These are phyloP conservation scores for Diplazon laetatorius DNA, from an alignment of 2,888 invertebrate genomes.

Conservation along the genomic window DNA sequence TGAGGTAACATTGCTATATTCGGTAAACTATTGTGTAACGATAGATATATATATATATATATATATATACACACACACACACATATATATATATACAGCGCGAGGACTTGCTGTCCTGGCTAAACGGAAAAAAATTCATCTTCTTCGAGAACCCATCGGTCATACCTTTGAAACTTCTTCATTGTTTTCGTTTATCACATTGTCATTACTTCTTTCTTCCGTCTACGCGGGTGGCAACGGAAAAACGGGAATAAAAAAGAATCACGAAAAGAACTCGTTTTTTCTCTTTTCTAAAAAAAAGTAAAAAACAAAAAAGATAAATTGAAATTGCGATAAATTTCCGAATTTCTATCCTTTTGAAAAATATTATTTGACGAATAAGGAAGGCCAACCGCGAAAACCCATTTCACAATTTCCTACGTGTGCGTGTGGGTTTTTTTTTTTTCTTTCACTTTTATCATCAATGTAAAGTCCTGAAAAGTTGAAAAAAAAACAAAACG, in stretches of 20 bases:
- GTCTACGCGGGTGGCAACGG: too few relatives aligned
- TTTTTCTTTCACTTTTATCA: not conserved
- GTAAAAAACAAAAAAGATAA: not conserved
- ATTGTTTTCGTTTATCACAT: constrained; percentile 17
- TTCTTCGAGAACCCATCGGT: constrained; percentile 21
- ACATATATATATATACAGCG: constrained; percentile 50
- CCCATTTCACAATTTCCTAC: too few relatives aligned
- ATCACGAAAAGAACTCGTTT: constrained; percentile 3
- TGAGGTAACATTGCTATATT: constrained; percentile 55
- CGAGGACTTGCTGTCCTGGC: constrained; percentile 54
- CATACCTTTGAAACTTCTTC: not conserved
- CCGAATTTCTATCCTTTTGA: too few relatives aligned
- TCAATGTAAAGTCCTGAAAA: not conserved
- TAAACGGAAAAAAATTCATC: constrained; percentile 43
- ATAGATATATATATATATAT: constrained; percentile 56
- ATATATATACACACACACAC: constrained; percentile 53
- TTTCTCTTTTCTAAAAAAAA: too few relatives aligned
- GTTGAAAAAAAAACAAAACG: too few relatives aligned
- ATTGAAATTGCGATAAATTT: constrained; percentile 29
- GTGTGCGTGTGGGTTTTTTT: too few relatives aligned
- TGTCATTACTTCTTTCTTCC: constrained; percentile 42
- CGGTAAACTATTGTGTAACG: constrained; percentile 60
- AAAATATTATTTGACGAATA: too few relatives aligned
- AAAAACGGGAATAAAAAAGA: too few relatives aligned
- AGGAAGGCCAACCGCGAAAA: too few relatives aligned